These are phyloP conservation scores for Lycia hirtaria DNA, from an alignment of 2,888 invertebrate genomes.

Conservation along the genomic window DNA sequence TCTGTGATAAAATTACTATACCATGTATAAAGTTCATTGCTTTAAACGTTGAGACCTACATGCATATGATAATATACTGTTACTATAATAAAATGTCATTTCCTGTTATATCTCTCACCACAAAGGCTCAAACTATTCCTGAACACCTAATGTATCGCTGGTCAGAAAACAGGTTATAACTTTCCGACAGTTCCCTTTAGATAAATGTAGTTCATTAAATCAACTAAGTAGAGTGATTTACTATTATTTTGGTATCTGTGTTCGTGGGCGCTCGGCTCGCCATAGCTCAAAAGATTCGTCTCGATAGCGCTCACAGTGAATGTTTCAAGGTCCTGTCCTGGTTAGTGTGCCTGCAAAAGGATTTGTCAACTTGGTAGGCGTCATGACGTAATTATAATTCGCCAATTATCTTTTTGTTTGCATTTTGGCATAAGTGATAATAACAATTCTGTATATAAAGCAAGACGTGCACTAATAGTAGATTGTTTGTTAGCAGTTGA, in stretches of 20 bases:
- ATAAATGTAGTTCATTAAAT: slow-evolving; percentile 12
- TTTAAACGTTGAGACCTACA: neutral
- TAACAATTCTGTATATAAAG: neutral
- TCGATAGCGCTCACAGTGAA: slow-evolving; percentile 79
- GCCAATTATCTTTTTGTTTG: slow-evolving; percentile 28
- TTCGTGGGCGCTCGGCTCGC: slow-evolving; percentile 72
- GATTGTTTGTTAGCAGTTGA: too few species aligned
- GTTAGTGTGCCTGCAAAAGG: slow-evolving; percentile 75
- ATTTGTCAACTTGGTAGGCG: slow-evolving; percentile 79
- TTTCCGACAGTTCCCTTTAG: neutral
- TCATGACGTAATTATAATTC: slow-evolving; percentile 69
- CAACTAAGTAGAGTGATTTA: slow-evolving; percentile 20
- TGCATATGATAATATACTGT: neutral
- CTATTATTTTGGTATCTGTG: slow-evolving; percentile 48
- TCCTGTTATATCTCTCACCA: neutral
- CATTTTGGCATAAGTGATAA: neutral
- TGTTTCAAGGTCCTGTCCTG: slow-evolving; percentile 84
- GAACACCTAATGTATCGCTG: neutral
- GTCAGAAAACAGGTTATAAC: neutral
- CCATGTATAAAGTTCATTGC: neutral
- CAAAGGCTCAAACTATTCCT: slow-evolving; percentile 1
- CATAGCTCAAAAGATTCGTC: slow-evolving; percentile 73
- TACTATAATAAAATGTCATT: neutral
- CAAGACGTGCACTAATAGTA: too few species aligned
- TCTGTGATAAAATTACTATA: neutral